Evolutionary conservation across 1,140 invertebrate species (phyloP), one percentile per base, ranked within the genome.

Genomic region (Phenacoccus solenopsis): DNA sequence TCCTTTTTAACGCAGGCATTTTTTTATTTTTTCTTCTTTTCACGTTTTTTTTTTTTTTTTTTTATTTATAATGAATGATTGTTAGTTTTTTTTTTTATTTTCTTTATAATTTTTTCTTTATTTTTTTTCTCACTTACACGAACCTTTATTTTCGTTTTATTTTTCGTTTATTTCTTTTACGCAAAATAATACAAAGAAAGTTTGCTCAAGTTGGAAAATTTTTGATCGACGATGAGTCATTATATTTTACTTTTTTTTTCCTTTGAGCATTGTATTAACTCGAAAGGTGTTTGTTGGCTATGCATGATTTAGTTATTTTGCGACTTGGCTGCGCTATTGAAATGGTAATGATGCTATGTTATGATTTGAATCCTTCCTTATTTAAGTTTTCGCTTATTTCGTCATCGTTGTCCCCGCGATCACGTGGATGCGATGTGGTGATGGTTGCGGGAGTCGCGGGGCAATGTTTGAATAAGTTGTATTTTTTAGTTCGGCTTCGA

Each of bases 21-120:
- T 69, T 71, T n/a, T n/a, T n/a, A n/a, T n/a, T n/a, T 68, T 72
- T 72, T 69, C 68, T 72, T 67, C 59, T 68, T 69, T 68, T 72
- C 72, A 72, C 68, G 70, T 72, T 72, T 72, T 72, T 70, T 56
- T 27, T 38, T 70, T 38, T 70, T 64, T 68, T 70, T 72, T 68
- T 71, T 72, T 70, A 67, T 68, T 72, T 32, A 67, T 67, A 70
- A 68, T 49, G 70, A 64, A 25, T 64, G 25, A 25, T 64, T 27
- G 22, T 27, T 64, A 32, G 30, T 28, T 69, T 69, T 69, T 10
- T 12, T 69, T 57, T 20, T 32, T 70, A 21, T 70, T 67, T 38
- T 67, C 2, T 72, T 69, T 32, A 28, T 13, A 27, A 28, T 69
- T 69, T 59, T 69, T 24, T 10, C 16, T 56, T 28, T 32, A 24